Conservation (phyloP, 2,888 invertebrate genomes). For the Mythimna vitellina region DNA sequence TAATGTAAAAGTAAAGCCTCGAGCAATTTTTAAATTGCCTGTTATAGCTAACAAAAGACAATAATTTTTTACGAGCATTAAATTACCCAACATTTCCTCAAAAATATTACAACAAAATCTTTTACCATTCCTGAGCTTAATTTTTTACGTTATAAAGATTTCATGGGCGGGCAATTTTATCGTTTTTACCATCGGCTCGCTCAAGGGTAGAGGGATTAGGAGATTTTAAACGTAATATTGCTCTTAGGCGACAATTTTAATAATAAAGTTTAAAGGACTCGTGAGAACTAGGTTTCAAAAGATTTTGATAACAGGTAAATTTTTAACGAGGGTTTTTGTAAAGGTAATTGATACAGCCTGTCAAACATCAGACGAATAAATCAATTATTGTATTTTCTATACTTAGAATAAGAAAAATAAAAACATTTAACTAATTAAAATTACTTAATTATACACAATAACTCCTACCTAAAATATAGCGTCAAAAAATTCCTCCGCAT, state of each 20-base stretch:
- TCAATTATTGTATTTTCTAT: too few species aligned
- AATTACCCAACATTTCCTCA: not conserved
- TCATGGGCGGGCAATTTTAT: constrained; percentile 50
- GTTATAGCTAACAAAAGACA: not conserved
- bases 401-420: too few species aligned
- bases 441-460: too few species aligned
- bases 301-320: constrained; percentile 22
- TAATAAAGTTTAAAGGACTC: constrained; percentile 47
- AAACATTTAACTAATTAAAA: too few species aligned
- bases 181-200: constrained; percentile 61
- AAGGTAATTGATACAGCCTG: not conserved
- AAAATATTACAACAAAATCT: constrained; percentile 27
- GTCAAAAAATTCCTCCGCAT: too few species aligned
- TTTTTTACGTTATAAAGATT: constrained; percentile 59
- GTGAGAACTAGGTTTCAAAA: constrained; percentile 37
- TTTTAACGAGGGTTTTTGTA: constrained; percentile 21
- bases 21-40: not conserved
- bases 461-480: too few species aligned
- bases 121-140: constrained; percentile 25
- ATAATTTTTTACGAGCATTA: not conserved
- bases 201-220: constrained; percentile 65
- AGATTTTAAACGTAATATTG: constrained; percentile 73
- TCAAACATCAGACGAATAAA: too few species aligned
- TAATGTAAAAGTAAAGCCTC: not conserved
- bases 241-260: constrained; percentile 63